Conservation (phyloP, 2,888 invertebrate genomes). For the Callyntrura guangdongensis region DNA sequence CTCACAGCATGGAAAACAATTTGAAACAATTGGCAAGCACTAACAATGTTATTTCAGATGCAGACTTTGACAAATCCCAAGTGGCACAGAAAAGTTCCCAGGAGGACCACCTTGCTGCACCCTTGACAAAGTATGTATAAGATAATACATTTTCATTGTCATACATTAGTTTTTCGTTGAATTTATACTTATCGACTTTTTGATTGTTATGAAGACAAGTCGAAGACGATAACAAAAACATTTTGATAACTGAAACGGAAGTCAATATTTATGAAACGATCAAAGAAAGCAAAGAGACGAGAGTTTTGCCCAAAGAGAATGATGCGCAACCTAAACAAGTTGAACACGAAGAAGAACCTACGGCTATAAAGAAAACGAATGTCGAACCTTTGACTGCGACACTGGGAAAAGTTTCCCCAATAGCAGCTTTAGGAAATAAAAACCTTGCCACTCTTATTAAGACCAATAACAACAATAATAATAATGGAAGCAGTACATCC, state of each 20-base stretch:
- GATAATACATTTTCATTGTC: background rate
- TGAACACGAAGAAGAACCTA: no score
- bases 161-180: background rate
- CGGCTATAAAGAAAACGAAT: no score
- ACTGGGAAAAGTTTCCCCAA: no score
- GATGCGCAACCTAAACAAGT: no score
- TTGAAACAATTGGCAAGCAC: background rate
- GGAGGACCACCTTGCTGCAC: no score
- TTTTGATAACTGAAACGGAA: background rate
- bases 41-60: background rate
- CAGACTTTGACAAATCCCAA: background rate
- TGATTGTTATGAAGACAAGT: background rate
- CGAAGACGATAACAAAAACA: constrained; percentile 8
- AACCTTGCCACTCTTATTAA: constrained; percentile 16
- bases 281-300: background rate
- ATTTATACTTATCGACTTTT: background rate
- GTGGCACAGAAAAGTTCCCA: background rate
- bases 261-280: background rate
- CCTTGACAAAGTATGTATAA: background rate
- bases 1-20: constrained; percentile 21
- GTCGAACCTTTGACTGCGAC: no score
- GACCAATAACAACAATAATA: background rate
- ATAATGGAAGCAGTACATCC: constrained; percentile 7
- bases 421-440: background rate
- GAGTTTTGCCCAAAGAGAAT: background rate